A percentile compares a stretch with the other conserved stretches of the same genome.
Conservation (phyloP, 2,113 vertebrate genomes). For the Actenoides lindsayi region DNA sequence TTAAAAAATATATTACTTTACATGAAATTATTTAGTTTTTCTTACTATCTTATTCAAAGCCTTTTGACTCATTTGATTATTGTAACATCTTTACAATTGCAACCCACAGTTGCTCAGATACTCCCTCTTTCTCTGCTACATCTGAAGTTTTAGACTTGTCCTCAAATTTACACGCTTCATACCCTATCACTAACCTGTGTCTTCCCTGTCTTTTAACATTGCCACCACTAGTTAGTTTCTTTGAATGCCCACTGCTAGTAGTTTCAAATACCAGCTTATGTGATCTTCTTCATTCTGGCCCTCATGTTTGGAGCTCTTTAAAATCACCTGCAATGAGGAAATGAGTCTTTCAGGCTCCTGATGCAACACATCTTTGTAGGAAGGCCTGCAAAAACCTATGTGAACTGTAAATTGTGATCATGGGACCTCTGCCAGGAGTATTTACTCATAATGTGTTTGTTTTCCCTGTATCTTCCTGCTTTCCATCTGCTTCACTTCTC, state of each 20-base stretch:
- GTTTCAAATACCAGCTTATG: not conserved
- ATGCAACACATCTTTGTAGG: not conserved
- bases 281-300: not conserved
- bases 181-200: not conserved
- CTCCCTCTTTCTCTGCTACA: not conserved
- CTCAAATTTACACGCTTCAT: not conserved
- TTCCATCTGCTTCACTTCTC: not conserved
- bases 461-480: not conserved
- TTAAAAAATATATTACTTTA: not conserved
- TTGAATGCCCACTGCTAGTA: not conserved
- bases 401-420: not conserved
- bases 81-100: not conserved
- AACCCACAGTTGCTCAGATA: not conserved
- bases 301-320: not conserved
- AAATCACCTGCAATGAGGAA: not conserved
- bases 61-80: not conserved
- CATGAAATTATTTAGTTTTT: not conserved
- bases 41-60: not conserved
- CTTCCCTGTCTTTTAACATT: not conserved
- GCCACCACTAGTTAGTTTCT: not conserved
- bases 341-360: not conserved
- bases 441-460: not conserved
- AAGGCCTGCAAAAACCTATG: not conserved
- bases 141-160: not conserved
- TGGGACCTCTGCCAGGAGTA: not conserved